These are phyloP conservation scores for Cryptocephalus primarius DNA, from an alignment of 2,888 invertebrate genomes.

Conservation along the genomic window DNA sequence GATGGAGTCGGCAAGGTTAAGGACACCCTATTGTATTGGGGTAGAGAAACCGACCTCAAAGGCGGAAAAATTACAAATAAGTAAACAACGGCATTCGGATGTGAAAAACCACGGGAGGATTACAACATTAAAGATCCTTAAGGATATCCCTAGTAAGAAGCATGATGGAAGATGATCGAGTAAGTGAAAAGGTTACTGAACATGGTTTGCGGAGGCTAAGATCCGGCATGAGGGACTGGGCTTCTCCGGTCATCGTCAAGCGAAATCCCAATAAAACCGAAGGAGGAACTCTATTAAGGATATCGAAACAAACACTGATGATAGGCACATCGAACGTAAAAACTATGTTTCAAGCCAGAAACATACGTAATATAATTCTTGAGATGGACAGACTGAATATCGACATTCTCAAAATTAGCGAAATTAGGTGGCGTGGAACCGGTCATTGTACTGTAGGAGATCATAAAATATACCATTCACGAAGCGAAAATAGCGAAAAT, in stretches of 20 bases:
- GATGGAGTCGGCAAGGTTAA: neutral
- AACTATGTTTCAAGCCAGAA: neutral
- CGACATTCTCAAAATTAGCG: too few relatives aligned
- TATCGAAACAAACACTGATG: neutral
- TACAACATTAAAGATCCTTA: neutral
- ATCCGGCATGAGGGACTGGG: neutral
- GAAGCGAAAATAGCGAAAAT: neutral
- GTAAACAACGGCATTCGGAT: neutral
- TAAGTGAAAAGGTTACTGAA: neutral
- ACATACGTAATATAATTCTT: too few relatives aligned
- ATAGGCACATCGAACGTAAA: neutral
- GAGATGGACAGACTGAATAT: too few relatives aligned
- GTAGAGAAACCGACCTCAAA: neutral
- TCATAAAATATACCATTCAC: neutral
- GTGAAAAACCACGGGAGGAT: neutral
- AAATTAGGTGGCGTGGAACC: neutral
- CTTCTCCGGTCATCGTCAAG: too few relatives aligned
- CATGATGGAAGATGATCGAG: too few relatives aligned
- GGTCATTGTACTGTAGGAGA: neutral
- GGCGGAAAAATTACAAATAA: neutral
- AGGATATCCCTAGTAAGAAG: neutral
- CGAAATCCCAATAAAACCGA: neutral
- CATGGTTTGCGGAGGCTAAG: neutral
- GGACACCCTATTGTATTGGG: neutral
- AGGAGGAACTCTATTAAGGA: neutral